phyloP scores from a whole-genome alignment of 2,888 invertebrate species.

The Germaria angustata region DNA sequence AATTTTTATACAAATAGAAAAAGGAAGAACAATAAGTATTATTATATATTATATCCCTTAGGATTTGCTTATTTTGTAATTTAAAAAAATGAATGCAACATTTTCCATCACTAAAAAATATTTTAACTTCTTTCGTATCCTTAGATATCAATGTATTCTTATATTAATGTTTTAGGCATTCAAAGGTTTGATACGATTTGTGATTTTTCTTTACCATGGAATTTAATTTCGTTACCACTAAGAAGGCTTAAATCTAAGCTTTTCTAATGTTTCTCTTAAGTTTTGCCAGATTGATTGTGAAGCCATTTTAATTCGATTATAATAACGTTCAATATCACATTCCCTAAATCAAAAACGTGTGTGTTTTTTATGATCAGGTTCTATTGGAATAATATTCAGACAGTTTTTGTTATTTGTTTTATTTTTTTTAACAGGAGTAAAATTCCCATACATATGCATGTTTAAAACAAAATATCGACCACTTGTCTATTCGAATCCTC shows the following conservation, averaged over 20 bases:
- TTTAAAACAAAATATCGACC: too few species aligned
- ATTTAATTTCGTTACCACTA: too few species aligned
- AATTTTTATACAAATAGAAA: background rate
- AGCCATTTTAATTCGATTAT: background rate
- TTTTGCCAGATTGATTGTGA: background rate
- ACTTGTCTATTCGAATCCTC: too few species aligned
- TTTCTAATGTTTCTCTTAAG: background rate
- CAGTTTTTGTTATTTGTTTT: too few species aligned
- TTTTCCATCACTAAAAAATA: too few species aligned
- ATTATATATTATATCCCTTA: too few species aligned
- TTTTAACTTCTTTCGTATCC: background rate
- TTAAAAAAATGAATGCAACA: too few species aligned
- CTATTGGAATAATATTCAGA: constrained; percentile 20
- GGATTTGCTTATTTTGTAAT: too few species aligned
- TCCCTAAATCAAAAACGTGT: constrained; percentile 13
- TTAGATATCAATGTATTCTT: background rate
- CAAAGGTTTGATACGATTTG: constrained; percentile 36
- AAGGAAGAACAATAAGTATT: background rate
- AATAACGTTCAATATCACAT: constrained; percentile 22
- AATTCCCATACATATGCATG: too few species aligned
- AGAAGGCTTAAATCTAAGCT: constrained; percentile 38
- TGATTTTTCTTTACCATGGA: constrained; percentile 66
- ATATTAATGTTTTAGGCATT: background rate
- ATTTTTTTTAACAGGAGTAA: too few species aligned
- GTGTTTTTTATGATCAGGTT: constrained; percentile 41